Conservation (phyloP, 2,888 invertebrate genomes). For the Drosophila leonis region DNA sequence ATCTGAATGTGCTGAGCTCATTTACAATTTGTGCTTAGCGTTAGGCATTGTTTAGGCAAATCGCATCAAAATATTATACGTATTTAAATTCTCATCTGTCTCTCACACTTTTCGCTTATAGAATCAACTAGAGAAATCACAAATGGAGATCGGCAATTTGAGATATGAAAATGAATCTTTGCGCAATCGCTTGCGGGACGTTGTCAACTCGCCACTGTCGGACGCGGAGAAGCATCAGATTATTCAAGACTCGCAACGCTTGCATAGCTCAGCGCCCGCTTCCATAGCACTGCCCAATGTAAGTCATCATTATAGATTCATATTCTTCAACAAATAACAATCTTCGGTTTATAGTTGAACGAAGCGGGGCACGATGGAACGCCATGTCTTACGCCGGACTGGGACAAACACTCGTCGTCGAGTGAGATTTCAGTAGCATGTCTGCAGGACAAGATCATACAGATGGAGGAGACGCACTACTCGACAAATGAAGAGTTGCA, state of each 20-base stretch:
- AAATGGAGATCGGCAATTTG: constrained; percentile 87
- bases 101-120: constrained; percentile 45
- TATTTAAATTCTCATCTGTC: constrained; percentile 7
- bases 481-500: constrained; percentile 97
- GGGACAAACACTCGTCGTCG: constrained; percentile 96
- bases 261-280: constrained; percentile 91
- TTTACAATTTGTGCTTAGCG: constrained; percentile 15
- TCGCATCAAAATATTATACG: neutral
- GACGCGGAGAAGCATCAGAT: constrained; percentile 94
- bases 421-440: constrained; percentile 97
- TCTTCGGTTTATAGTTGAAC: constrained; percentile 40
- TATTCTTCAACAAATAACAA: too few species aligned
- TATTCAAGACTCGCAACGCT: constrained; percentile 89
- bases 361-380: constrained; percentile 85
- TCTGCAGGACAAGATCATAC: constrained; percentile 95
- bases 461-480: constrained; percentile 86
- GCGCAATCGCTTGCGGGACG: constrained; percentile 91
- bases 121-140: constrained; percentile 84
- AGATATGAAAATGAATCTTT: constrained; percentile 92
- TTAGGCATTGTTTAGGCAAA: constrained; percentile 12
- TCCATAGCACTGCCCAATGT: constrained; percentile 88
- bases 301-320: too few species aligned
- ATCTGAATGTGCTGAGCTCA: neutral
- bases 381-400: constrained; percentile 92
- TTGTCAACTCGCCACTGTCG: constrained; percentile 92